Evolutionary conservation across 2,888 invertebrate species (phyloP).

Genomic region (Ichneumoninae sp.): DNA sequence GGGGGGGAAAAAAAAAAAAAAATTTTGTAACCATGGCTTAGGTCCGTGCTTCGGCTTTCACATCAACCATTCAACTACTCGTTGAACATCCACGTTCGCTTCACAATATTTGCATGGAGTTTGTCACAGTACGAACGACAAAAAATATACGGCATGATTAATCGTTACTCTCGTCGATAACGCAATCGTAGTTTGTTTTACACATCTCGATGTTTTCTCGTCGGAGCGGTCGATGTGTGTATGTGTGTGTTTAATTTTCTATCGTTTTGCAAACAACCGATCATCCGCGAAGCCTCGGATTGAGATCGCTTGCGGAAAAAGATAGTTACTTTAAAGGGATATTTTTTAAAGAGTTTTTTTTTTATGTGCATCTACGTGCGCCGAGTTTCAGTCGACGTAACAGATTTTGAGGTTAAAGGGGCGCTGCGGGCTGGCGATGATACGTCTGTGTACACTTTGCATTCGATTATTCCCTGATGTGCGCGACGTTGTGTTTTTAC

Average conservation of each 20-base stretch:
- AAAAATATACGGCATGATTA: background rate
- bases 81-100: background rate
- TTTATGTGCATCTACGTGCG: background rate
- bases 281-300: background rate
- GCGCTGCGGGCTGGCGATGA: background rate
- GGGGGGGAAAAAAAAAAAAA: too few species aligned
- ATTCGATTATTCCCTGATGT: background rate
- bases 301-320: background rate
- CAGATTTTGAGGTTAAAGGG: background rate
- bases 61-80: constrained; percentile 7
- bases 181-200: background rate
- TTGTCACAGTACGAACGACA: background rate
- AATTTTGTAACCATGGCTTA: background rate
- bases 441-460: background rate
- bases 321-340: background rate
- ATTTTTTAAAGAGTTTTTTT: background rate
- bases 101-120: background rate
- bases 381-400: background rate
- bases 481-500: background rate
- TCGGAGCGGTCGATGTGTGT: background rate
- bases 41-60: background rate
- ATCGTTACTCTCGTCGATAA: background rate
- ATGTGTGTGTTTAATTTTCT: background rate
- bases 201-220: background rate
- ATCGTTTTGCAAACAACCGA: background rate